phyloP scores from a whole-genome alignment of 2,113 vertebrate species.

The Cephalophus harveyi region DNA sequence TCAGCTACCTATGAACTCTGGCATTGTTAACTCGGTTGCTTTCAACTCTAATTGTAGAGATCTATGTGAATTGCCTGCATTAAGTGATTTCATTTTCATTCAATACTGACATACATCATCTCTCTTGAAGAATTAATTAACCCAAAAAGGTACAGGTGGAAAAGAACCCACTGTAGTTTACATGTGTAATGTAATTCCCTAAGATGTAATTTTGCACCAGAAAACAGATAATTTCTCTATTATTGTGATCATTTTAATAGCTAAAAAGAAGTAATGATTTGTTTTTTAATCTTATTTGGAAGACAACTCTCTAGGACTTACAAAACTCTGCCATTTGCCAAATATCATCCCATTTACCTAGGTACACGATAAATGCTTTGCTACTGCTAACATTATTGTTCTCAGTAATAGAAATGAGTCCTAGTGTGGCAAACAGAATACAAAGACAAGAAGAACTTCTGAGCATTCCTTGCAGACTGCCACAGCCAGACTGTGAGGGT shows the following conservation, averaged over 20 bases:
- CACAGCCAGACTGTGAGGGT: fast-evolving
- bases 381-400: neutral
- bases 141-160: constrained; percentile 27
- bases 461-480: neutral
- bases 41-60: constrained; percentile 12
- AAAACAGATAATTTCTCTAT: constrained; percentile 48
- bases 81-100: constrained; percentile 17
- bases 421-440: neutral
- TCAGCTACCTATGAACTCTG: constrained; percentile 1
- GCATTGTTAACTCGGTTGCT: constrained; percentile 15
- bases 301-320: neutral
- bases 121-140: constrained; percentile 59
- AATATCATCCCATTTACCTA: neutral
- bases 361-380: neutral
- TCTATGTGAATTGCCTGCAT: constrained; percentile 24
- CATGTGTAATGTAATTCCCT: constrained; percentile 50
- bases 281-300: constrained; percentile 26
- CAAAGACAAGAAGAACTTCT: neutral
- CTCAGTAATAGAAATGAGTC: neutral
- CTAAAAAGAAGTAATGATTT: constrained; percentile 21
- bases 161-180: constrained; percentile 47
- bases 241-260: constrained; percentile 43
- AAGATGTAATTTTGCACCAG: constrained; percentile 38
- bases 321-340: neutral
- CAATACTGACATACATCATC: neutral